phyloP scores from a whole-genome alignment of 2,888 invertebrate genomes.

The Calameuta idolon region DNA sequence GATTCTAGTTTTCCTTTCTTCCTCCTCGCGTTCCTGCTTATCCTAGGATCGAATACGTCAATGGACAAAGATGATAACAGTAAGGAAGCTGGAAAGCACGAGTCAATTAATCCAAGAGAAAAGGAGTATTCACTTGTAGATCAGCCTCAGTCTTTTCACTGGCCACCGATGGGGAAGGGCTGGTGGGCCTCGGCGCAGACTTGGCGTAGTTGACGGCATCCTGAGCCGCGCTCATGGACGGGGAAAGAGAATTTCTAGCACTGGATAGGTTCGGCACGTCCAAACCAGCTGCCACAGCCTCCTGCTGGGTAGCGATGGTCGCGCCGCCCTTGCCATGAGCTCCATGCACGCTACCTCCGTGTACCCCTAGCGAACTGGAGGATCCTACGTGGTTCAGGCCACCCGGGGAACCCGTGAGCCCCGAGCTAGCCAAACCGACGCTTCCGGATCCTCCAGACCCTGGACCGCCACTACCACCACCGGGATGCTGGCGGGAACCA shows the following conservation, averaged over 20 bases:
- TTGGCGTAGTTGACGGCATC: conserved; percentile 69
- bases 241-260: conserved; percentile 66
- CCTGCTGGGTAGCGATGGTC: conserved; percentile 29
- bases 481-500: conserved; percentile 67
- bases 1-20: conserved; percentile 92
- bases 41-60: conserved; percentile 70
- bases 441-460: conserved; percentile 58
- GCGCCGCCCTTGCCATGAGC: conserved; percentile 58
- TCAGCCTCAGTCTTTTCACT: conserved; percentile 90
- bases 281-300: conserved; percentile 46
- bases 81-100: background rate
- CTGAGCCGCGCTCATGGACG: conserved; percentile 67
- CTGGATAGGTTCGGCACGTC: conserved; percentile 58
- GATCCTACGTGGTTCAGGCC: conserved; percentile 32
- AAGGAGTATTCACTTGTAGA: conserved; percentile 72
- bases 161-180: conserved; percentile 91
- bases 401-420: conserved; percentile 60
- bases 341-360: conserved; percentile 37
- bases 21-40: conserved; percentile 95
- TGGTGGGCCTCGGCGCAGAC: conserved; percentile 82
- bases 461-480: conserved; percentile 60
- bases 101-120: background rate
- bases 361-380: conserved; percentile 26
- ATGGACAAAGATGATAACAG: background rate
- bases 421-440: conserved; percentile 67